phyloP scores from a whole-genome alignment of 2,113 vertebrate species.

The Petrocephalus microphthalmus region DNA sequence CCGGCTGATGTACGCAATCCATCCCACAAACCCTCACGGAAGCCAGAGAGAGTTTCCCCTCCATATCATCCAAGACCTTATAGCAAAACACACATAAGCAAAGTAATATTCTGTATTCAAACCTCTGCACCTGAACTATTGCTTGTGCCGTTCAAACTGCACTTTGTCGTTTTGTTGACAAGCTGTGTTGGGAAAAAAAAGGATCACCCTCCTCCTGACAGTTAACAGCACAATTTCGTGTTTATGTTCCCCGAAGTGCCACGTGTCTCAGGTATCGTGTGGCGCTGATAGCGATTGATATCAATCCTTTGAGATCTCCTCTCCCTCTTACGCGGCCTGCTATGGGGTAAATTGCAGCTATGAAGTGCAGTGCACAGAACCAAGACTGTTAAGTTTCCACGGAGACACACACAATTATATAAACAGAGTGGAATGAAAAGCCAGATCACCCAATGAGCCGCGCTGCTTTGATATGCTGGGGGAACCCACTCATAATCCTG shows the following conservation, averaged over 20 bases:
- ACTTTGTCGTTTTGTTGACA: conserved; percentile 5
- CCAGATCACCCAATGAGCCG: background rate
- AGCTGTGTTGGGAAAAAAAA: background rate
- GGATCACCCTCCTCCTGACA: conserved; percentile 14
- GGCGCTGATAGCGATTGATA: background rate
- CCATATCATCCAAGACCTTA: background rate
- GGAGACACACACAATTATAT: background rate
- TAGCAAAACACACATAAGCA: background rate
- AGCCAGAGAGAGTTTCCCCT: background rate
- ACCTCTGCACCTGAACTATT: background rate
- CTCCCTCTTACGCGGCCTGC: background rate
- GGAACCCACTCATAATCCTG: background rate
- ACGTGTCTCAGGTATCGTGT: background rate
- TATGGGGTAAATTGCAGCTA: background rate
- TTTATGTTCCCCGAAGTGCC: background rate
- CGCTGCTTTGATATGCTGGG: background rate
- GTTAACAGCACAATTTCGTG: conserved; percentile 26
- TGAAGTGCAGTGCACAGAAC: background rate
- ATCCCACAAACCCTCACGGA: background rate
- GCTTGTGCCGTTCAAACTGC: background rate
- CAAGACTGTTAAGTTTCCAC: background rate
- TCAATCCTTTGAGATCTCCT: background rate
- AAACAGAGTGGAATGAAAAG: background rate
- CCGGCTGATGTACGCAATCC: background rate
- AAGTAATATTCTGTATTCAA: background rate